Percentiles rank a stretch among this genome's conserved stretches.
phyloP scores from a whole-genome alignment of 2,797 vertebrate species.

The Harpagifer antarcticus region DNA sequence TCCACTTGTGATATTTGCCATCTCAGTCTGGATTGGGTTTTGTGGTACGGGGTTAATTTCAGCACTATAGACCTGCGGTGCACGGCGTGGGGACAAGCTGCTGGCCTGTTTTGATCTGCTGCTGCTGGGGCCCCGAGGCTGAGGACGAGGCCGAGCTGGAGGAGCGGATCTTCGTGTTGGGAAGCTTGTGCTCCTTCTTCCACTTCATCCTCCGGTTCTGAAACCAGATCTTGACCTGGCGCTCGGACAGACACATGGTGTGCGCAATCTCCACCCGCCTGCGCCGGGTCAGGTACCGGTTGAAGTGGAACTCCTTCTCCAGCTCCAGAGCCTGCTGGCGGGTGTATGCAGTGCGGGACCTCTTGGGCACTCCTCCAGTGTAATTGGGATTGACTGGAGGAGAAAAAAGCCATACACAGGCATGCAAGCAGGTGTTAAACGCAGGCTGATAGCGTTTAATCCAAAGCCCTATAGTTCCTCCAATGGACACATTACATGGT shows the following conservation, averaged over 20 bases:
- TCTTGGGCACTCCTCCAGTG: slow-evolving; percentile 97
- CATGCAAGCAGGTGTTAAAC: slow-evolving; percentile 85
- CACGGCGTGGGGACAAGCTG: slow-evolving; percentile 90
- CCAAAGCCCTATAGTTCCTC: slow-evolving; percentile 33
- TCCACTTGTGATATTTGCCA: slow-evolving; percentile 82
- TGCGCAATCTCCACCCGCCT: slow-evolving; percentile 98
- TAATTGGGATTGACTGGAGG: slow-evolving; percentile 93
- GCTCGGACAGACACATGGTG: slow-evolving; percentile 97
- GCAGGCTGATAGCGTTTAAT: slow-evolving; percentile 60
- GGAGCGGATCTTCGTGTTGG: slow-evolving; percentile 98
- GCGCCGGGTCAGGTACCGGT: slow-evolving; percentile 98
- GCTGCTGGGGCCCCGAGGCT: slow-evolving; percentile 84
- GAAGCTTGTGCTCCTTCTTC: slow-evolving; percentile 99
- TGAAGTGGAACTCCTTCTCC: slow-evolving; percentile 99
- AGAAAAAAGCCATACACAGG: slow-evolving; percentile 78
- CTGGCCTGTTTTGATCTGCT: slow-evolving; percentile 93
- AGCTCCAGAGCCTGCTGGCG: slow-evolving; percentile 98
- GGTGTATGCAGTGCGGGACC: slow-evolving; percentile 99
- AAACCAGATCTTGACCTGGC: slow-evolving; percentile 99
- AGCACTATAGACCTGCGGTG: slow-evolving; percentile 85
- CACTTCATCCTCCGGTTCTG: slow-evolving; percentile 99
- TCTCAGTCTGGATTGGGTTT: slow-evolving; percentile 82
- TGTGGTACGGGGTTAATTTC: slow-evolving; percentile 55
- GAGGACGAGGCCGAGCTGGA: slow-evolving; percentile 88
- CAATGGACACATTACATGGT: slow-evolving; percentile 44